Conservation (phyloP, 2,113 vertebrate genomes). For the Passer montanus region DNA sequence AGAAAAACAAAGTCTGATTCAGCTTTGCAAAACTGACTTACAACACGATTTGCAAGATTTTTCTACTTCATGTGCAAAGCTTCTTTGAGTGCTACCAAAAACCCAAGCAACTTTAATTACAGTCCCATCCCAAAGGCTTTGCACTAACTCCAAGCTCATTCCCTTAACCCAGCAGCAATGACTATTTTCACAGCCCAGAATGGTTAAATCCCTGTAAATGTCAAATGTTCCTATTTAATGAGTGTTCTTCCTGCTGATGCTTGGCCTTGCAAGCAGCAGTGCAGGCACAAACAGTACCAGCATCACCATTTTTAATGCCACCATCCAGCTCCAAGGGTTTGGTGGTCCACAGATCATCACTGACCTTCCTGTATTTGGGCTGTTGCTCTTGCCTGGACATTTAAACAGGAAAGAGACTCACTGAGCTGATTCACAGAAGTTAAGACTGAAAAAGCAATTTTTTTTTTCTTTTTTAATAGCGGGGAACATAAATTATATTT, state of each 20-base stretch:
- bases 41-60: rapidly evolving
- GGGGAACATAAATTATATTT: background rate
- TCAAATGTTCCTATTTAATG: background rate
- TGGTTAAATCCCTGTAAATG: background rate
- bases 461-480: background rate
- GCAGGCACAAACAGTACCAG: background rate
- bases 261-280: background rate
- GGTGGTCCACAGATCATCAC: background rate
- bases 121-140: background rate
- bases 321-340: background rate
- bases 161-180: background rate
- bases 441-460: background rate
- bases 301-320: background rate
- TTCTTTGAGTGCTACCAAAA: background rate
- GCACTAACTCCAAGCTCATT: background rate
- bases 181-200: background rate
- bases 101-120: background rate
- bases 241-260: background rate
- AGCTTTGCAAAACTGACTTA: background rate
- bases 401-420: background rate
- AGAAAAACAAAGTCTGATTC: background rate
- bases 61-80: background rate
- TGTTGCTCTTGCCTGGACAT: background rate
- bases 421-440: background rate
- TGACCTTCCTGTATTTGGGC: background rate